Evolutionary conservation across 2,797 vertebrate species (phyloP).

Genomic region (Clarias laeviceps): DNA sequence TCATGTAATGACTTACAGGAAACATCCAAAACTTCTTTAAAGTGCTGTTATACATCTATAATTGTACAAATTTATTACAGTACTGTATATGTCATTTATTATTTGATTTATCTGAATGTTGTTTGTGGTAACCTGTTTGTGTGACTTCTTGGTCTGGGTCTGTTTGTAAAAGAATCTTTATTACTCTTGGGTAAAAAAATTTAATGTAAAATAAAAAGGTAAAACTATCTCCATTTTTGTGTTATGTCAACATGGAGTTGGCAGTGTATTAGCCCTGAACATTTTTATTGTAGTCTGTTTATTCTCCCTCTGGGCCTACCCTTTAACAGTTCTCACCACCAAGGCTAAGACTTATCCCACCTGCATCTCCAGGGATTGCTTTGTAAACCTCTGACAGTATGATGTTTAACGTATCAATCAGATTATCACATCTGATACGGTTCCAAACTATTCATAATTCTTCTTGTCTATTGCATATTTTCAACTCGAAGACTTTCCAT

Average conservation of each 20-base stretch:
- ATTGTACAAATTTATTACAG: too few relatives aligned
- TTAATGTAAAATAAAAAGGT: not conserved
- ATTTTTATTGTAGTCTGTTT: constrained; percentile 1
- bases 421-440: not conserved
- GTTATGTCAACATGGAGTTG: not conserved
- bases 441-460: not conserved
- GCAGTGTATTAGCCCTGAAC: not conserved
- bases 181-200: not conserved
- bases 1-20: not conserved
- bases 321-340: not conserved
- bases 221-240: not conserved
- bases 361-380: not conserved
- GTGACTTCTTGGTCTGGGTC: not conserved
- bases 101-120: not conserved
- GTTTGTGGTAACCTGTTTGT: not conserved
- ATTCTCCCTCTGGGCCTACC: not conserved
- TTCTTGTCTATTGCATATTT: not conserved
- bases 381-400: not conserved
- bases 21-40: constrained; percentile 1
- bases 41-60: not conserved
- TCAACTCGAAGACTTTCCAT: not conserved
- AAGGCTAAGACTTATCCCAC: not conserved
- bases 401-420: not conserved
- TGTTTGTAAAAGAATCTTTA: not conserved
- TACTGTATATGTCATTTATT: not conserved